Conservation (phyloP, 2,113 vertebrate genomes). For the Neofelis nebulosa region DNA sequence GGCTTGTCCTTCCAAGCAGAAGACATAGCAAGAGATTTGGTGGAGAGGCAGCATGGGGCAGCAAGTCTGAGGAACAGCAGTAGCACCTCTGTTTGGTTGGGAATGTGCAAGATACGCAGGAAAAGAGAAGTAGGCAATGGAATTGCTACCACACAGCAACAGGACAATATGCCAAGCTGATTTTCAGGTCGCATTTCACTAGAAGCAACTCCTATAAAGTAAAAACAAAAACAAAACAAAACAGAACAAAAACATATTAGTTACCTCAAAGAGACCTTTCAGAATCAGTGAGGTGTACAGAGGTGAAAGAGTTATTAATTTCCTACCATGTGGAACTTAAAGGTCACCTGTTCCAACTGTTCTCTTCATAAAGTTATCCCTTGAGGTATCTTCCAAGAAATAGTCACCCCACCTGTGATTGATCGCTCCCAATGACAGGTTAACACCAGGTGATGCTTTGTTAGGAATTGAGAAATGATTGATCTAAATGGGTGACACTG, state of each 20-base stretch:
- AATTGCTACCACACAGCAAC: neutral
- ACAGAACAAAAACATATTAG: too few relatives aligned
- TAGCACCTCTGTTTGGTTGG: neutral
- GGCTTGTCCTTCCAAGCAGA: neutral
- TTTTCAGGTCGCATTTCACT: neutral
- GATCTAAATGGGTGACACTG: neutral
- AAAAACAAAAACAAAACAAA: neutral
- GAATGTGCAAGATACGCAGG: neutral
- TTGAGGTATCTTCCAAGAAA: neutral
- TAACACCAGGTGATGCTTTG: neutral
- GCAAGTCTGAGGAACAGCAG: neutral
- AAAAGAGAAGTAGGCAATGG: neutral
- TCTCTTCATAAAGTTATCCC: neutral
- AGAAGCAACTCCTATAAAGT: neutral
- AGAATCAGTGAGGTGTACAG: neutral
- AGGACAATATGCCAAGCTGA: neutral
- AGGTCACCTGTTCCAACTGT: neutral
- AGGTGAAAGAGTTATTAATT: neutral
- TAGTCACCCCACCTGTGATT: neutral
- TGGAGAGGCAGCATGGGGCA: neutral
- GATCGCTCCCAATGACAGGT: neutral
- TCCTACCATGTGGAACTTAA: neutral
- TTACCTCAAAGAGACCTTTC: neutral
- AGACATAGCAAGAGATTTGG: neutral
- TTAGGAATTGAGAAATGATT: neutral